These are phyloP conservation scores for Maniola hyperantus DNA, from an alignment of 2,888 invertebrate species.

Conservation along the genomic window DNA sequence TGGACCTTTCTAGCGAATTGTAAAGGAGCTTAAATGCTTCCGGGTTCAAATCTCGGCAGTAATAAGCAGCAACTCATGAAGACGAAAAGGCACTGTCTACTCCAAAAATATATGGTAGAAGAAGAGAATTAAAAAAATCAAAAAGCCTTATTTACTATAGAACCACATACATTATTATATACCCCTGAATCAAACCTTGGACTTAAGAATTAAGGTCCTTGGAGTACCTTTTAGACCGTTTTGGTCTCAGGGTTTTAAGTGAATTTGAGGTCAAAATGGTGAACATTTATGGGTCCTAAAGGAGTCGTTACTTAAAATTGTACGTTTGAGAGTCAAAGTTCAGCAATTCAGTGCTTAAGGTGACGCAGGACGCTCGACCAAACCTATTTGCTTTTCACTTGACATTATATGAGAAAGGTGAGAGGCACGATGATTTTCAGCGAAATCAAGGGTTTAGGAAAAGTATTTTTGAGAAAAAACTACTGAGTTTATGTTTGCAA, in stretches of 20 bases:
- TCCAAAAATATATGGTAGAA: too few species aligned
- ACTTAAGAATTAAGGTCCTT: not conserved
- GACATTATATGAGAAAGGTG: too few species aligned
- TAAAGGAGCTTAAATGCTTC: slow-evolving; percentile 1
- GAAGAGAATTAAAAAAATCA: too few species aligned
- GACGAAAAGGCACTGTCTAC: not conserved
- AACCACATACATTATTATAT: too few species aligned
- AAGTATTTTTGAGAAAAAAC: too few species aligned
- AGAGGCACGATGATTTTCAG: too few species aligned
- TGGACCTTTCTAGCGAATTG: slow-evolving; percentile 2
- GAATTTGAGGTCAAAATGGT: slow-evolving; percentile 1
- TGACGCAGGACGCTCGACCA: too few species aligned
- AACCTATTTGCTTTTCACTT: too few species aligned
- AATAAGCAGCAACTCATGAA: not conserved
- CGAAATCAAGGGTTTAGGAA: too few species aligned
- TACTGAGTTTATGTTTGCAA: too few species aligned
- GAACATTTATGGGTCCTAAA: slow-evolving; percentile 1
- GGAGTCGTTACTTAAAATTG: slow-evolving; percentile 21
- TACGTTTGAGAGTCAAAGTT: slow-evolving; percentile 19
- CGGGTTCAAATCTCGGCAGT: not conserved
- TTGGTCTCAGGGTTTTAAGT: not conserved
- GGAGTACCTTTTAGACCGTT: not conserved
- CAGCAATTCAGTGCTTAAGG: slow-evolving; percentile 14
- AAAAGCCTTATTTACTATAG: too few species aligned
- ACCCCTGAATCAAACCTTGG: not conserved